phyloP scores from a whole-genome alignment of 2,797 vertebrate species.

The Bovichtus variegatus region DNA sequence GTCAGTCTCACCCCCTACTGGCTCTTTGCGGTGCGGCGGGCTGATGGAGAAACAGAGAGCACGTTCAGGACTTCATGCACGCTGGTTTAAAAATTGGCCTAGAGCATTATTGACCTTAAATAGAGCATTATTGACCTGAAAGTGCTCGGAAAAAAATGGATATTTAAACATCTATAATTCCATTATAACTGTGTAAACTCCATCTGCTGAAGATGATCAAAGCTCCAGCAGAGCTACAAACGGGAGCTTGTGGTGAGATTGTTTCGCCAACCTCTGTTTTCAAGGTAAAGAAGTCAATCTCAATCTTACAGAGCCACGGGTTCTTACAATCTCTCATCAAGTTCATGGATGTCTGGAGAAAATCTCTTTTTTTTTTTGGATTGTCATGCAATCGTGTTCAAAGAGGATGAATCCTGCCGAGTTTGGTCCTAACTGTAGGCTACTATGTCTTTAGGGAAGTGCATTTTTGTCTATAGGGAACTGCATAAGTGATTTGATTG shows the following conservation, averaged over 20 bases:
- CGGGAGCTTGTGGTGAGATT: background rate
- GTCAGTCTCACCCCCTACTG: slow-evolving; percentile 81
- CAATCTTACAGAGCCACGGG: too few relatives aligned
- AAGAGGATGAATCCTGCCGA: too few relatives aligned
- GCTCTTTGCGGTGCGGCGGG: slow-evolving; percentile 81
- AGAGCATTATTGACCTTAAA: background rate
- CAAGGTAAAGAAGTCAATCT: too few relatives aligned
- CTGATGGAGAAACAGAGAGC: slow-evolving; percentile 54
- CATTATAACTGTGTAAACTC: too few relatives aligned
- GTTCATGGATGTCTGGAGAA: too few relatives aligned
- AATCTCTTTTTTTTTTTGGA: too few relatives aligned
- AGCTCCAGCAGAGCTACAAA: background rate
- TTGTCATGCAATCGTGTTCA: too few relatives aligned
- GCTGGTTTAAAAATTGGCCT: background rate
- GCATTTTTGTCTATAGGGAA: background rate
- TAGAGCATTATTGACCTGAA: background rate
- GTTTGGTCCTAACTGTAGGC: too few relatives aligned
- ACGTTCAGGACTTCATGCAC: background rate
- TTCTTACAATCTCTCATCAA: too few relatives aligned
- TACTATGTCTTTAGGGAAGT: background rate
- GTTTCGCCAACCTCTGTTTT: background rate
- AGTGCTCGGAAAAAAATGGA: background rate
- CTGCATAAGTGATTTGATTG: too few relatives aligned
- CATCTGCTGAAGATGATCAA: too few relatives aligned
- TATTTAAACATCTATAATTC: too few relatives aligned